phyloP scores from a whole-genome alignment of 2,888 invertebrate genomes.

The Drymonia ruficornis region DNA sequence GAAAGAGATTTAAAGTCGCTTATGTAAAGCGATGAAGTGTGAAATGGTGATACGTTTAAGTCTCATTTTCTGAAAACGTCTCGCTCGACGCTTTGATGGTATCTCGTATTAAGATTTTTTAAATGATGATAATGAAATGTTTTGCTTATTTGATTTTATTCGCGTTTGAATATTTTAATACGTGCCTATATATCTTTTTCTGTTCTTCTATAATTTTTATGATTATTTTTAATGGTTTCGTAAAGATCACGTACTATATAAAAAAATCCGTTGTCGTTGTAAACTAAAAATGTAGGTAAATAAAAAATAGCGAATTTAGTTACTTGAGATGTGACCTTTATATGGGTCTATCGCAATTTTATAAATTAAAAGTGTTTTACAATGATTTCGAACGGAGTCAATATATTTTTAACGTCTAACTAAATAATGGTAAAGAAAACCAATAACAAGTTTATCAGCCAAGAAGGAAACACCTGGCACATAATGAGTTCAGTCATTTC shows the following conservation, averaged over 20 bases:
- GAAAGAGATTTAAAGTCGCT: neutral
- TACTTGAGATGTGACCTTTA: no score
- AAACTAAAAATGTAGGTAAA: no score
- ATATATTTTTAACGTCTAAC: neutral
- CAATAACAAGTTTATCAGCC: neutral
- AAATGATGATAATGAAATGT: neutral
- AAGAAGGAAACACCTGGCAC: neutral
- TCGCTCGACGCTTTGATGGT: conserved; percentile 6
- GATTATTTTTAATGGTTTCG: no score
- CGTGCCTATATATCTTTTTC: neutral
- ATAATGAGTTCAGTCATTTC: neutral
- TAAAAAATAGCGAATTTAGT: no score
- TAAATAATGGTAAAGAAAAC: neutral
- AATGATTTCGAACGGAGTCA: neutral
- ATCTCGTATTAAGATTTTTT: conserved; percentile 5
- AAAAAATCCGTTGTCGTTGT: no score
- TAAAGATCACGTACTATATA: no score
- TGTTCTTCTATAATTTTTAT: neutral
- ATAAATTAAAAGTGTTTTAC: neutral
- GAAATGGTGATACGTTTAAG: conserved; percentile 5
- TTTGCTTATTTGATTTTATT: no score
- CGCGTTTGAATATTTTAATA: neutral
- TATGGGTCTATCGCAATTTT: no score
- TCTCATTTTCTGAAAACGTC: neutral
- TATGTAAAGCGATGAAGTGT: conserved; percentile 12